These are phyloP conservation scores for Aptenodytes patagonicus DNA, from an alignment of 2,113 vertebrate genomes.

Conservation along the genomic window DNA sequence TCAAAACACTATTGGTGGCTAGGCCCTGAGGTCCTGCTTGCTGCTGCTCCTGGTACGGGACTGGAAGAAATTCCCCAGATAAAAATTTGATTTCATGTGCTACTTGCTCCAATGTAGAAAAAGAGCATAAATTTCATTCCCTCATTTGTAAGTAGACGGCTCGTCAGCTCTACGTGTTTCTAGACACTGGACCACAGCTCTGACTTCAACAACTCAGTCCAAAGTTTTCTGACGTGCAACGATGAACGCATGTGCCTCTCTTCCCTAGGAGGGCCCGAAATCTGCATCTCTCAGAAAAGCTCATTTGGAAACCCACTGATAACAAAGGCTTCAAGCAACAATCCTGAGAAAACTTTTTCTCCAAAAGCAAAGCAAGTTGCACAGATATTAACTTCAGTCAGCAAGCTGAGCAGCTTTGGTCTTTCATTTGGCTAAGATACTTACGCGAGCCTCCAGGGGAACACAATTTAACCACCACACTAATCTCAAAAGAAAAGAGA, in stretches of 20 bases:
- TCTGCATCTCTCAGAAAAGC: neutral
- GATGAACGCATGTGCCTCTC: neutral
- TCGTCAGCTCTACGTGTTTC: neutral
- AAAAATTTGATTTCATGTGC: neutral
- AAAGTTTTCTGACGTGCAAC: neutral
- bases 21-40: neutral
- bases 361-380: neutral
- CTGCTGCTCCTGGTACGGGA: neutral
- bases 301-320: neutral
- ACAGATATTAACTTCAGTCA: neutral
- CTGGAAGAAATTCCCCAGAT: neutral
- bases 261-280: neutral
- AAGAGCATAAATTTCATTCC: neutral
- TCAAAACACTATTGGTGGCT: neutral
- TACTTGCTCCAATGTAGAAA: neutral
- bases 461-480: neutral
- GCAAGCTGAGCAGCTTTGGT: neutral
- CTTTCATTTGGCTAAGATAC: neutral
- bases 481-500: constrained; percentile 1
- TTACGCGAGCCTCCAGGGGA: neutral
- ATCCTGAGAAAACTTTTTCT: neutral
- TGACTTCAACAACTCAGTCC: neutral
- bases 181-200: neutral
- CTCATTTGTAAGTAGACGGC: neutral
- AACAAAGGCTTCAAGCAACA: neutral